A percentile compares a stretch with the other conserved stretches of the same genome.
Conservation (phyloP, 2,888 invertebrate species). For the Spicauda simplicius region DNA sequence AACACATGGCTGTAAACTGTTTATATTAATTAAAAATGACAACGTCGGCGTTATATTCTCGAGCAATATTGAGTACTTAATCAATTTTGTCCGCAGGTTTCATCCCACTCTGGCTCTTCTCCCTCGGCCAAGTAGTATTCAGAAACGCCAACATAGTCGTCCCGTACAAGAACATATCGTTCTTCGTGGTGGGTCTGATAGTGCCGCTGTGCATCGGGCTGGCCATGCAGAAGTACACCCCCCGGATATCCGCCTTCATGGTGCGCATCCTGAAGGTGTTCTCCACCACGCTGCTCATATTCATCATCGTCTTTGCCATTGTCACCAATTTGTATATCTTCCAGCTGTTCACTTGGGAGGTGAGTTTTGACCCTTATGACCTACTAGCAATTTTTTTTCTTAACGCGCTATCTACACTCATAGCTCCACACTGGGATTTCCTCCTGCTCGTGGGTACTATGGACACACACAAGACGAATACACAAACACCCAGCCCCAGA, state of each 20-base stretch:
- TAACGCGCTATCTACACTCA: too few relatives aligned
- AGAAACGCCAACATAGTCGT: constrained; percentile 88
- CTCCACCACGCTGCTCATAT: constrained; percentile 90
- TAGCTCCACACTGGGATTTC: too few relatives aligned
- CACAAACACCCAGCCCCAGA: too few relatives aligned
- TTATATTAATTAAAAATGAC: too few relatives aligned
- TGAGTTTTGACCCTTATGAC: constrained; percentile 62
- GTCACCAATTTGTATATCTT: constrained; percentile 96
- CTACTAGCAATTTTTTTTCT: too few relatives aligned
- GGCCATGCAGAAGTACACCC: constrained; percentile 87
- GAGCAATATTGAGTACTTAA: too few relatives aligned
- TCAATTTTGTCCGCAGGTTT: too few relatives aligned
- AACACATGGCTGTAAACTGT: too few relatives aligned
- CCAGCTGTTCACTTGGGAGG: constrained; percentile 94
- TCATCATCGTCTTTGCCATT: constrained; percentile 94
- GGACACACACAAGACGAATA: too few relatives aligned
- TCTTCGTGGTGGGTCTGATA: constrained; percentile 90
- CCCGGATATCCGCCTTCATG: constrained; percentile 88
- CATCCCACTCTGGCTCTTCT: constrained; percentile 96
- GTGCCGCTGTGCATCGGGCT: constrained; percentile 87
- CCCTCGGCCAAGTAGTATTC: constrained; percentile 92
- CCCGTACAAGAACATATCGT: constrained; percentile 91
- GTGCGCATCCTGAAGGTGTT: constrained; percentile 94
- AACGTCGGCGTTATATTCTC: too few relatives aligned
- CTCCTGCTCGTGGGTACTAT: too few relatives aligned